Evolutionary conservation across 1,140 invertebrate species (phyloP), one percentile per base, ranked within the genome.

Genomic region (Drosophila hydei): DNA sequence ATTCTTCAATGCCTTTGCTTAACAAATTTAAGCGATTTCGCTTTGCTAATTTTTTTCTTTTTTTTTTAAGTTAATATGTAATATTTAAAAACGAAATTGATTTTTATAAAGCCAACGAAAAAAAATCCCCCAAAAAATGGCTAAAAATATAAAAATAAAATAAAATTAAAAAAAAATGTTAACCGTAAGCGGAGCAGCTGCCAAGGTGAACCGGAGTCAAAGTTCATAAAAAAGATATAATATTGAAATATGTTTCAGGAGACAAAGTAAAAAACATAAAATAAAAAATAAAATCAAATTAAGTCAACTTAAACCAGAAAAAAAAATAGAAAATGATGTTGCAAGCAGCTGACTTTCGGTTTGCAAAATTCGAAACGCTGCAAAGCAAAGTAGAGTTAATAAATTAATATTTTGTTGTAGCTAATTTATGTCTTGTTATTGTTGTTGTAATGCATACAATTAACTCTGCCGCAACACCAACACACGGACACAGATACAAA

Each of bases 391-490:
- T 56, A 59, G 51, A 69, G 78, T 78, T 78, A 51, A 85, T 85
- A 85, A 81, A 85, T 85, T 85, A 85, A 85, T 85, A 85, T 87
- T 77, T 79, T n/a, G n/a, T 61, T 85, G 60, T 68, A 12, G 60
- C 55, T 87, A 80, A 85, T 85, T 85, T 88, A 88, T 88, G 77
- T 63, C 48, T 74, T 77, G 73, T 87, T 76, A 27, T 74, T 69
- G 52, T 74, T 74, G 58, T 74, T 74, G 72, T 58, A 59, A 54
- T 70, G 60, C 67, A 75, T 71, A 75, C 60, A 75, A 75, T 75
- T 75, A 75, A 71, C 54, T 64, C 60, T 63, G 59, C 52, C 67
- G 60, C 65, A 62, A 74, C 51, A 18, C 21, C 19, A 16, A 40
- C 16, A 42, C 42, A 27, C 25, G 58, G 19, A 51, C 52, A 45